These are phyloP conservation scores for Sebastes schlegelii DNA, from an alignment of 2,113 vertebrate species.

Conservation along the genomic window DNA sequence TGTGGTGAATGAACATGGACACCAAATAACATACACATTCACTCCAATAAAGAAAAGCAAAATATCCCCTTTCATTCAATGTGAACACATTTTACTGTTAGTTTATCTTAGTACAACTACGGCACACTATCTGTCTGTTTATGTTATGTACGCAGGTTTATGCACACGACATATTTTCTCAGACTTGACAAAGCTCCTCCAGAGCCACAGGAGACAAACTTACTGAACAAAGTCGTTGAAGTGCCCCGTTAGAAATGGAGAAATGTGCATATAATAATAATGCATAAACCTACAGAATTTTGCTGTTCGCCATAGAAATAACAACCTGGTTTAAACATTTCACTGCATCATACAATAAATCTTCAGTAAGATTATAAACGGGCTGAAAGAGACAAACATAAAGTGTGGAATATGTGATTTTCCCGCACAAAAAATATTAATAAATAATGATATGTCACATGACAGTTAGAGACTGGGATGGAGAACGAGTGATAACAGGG, in stretches of 20 bases:
- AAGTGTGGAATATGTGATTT: neutral
- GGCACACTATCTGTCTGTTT: no score
- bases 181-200: neutral
- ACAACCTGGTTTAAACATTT: neutral
- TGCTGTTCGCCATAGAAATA: neutral
- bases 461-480: neutral
- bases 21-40: no score
- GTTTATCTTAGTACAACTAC: no score
- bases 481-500: neutral
- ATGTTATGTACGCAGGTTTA: no score
- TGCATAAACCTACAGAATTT: neutral
- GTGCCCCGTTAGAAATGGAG: neutral
- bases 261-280: neutral
- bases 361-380: neutral
- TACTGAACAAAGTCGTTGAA: neutral
- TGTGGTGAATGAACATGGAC: no score
- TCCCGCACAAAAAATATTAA: neutral
- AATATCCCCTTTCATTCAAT: no score
- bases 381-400: neutral
- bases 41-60: no score
- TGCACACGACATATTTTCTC: no score
- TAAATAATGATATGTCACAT: neutral
- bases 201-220: neutral
- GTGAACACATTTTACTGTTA: no score
- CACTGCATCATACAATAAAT: neutral